phyloP scores from a whole-genome alignment of 2,797 vertebrate genomes.

The Neosalanx taihuensis region DNA sequence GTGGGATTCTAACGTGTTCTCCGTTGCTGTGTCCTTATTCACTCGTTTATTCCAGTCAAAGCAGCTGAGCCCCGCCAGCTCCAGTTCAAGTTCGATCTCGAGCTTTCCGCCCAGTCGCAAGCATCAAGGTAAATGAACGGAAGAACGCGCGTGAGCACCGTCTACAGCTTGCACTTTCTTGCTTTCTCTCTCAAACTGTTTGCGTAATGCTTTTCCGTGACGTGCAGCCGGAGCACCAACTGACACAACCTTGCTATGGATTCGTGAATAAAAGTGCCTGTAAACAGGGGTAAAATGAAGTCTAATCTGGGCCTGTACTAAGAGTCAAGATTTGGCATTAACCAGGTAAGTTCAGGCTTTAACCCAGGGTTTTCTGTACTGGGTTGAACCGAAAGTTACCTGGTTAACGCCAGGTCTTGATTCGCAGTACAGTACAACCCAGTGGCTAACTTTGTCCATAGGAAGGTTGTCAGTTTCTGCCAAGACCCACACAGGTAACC shows the following conservation, averaged over 20 bases:
- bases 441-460: slow-evolving; percentile 68
- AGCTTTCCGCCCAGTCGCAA: slow-evolving; percentile 84
- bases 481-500: slow-evolving; percentile 66
- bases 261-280: too few species aligned
- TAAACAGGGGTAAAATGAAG: too few species aligned
- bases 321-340: too few species aligned
- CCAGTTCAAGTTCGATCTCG: slow-evolving; percentile 81
- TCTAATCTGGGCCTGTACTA: too few species aligned
- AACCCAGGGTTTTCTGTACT: too few species aligned
- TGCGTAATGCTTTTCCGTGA: too few species aligned
- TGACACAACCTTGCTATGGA: neutral
- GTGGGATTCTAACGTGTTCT: too few species aligned
- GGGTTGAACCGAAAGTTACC: too few species aligned
- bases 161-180: too few species aligned
- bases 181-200: too few species aligned
- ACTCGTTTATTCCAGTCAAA: slow-evolving; percentile 76
- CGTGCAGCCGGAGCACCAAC: neutral
- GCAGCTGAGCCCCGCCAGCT: slow-evolving; percentile 92
- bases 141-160: neutral
- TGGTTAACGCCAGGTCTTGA: too few species aligned
- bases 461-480: slow-evolving; percentile 61
- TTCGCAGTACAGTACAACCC: slow-evolving; percentile 28
- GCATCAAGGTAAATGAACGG: slow-evolving; percentile 79
- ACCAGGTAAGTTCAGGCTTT: too few species aligned
- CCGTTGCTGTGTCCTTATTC: neutral